These are phyloP conservation scores for Rhipidura dahli DNA, from an alignment of 2,113 vertebrate species.

Conservation along the genomic window DNA sequence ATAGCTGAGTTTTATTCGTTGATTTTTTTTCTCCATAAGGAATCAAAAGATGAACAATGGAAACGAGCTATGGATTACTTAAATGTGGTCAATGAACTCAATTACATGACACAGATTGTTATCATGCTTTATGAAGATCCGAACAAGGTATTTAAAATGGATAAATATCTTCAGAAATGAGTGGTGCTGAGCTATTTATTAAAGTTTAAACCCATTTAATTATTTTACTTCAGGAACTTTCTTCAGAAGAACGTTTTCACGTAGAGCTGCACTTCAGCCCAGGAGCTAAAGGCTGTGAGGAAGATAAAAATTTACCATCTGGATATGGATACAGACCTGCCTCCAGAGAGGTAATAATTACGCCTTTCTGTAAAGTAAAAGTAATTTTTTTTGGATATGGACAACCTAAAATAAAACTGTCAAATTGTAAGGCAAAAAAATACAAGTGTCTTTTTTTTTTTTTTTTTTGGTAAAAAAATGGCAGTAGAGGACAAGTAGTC, in stretches of 20 bases:
- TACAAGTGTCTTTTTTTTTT: background rate
- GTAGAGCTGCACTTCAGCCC: constrained; percentile 91
- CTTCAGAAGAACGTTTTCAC: constrained; percentile 89
- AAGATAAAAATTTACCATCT: constrained; percentile 88
- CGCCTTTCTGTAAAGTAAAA: background rate
- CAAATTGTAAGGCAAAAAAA: background rate
- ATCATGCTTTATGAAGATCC: constrained; percentile 94
- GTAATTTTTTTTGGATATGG: background rate
- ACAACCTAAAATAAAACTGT: background rate
- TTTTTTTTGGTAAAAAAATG: background rate
- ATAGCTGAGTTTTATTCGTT: background rate
- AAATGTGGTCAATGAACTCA: constrained; percentile 87
- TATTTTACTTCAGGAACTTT: constrained; percentile 77
- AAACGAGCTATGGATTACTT: constrained; percentile 91
- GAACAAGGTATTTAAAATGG: constrained; percentile 81
- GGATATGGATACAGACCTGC: constrained; percentile 90
- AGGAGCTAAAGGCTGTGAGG: constrained; percentile 90
- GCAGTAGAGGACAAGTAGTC: background rate
- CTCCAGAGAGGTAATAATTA: constrained; percentile 81
- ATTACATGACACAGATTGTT: constrained; percentile 94
- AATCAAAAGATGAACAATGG: constrained; percentile 90
- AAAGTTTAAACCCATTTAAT: background rate
- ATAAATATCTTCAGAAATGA: background rate
- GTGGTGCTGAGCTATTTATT: background rate
- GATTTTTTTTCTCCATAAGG: constrained; percentile 62